Conservation (phyloP, 2,888 invertebrate species). For the Caenorhabditis angaria region DNA sequence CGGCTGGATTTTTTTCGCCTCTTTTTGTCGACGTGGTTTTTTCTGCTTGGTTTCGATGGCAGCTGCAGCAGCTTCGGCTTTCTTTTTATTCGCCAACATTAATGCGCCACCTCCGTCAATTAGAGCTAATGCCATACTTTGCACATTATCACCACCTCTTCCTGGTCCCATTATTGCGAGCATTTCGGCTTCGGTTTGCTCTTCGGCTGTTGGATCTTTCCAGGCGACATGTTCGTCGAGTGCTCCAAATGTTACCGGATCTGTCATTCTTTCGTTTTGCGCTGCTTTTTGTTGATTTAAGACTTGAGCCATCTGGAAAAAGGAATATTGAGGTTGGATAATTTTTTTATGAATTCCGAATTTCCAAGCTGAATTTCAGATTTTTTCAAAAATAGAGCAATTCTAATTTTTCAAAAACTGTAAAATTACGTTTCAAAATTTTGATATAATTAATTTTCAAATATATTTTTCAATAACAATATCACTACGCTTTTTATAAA, state of each 20-base stretch:
- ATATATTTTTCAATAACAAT: no score
- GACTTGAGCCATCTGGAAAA: constrained; percentile 40
- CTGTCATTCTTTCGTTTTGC: constrained; percentile 43
- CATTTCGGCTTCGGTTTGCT: constrained; percentile 36
- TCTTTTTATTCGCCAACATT: constrained; percentile 48
- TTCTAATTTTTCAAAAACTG: no score
- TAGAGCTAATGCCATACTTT: constrained; percentile 61
- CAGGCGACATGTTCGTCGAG: constrained; percentile 40
- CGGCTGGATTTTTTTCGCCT: constrained; percentile 60
- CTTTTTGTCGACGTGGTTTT: constrained; percentile 43
- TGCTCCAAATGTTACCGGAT: constrained; percentile 44
- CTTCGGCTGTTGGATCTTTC: constrained; percentile 35
- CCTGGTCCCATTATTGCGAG: constrained; percentile 60
- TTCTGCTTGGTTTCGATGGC: constrained; percentile 26
- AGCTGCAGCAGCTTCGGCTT: constrained; percentile 25
- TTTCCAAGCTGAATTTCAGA: no score
- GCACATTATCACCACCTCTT: constrained; percentile 47
- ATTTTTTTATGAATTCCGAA: no score
- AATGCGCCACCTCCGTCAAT: constrained; percentile 55
- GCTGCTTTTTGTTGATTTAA: constrained; percentile 36
- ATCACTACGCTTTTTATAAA: no score
- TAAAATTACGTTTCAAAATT: no score
- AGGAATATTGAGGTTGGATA: no score
- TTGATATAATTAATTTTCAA: no score
- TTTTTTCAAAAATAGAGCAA: no score